Conservation (phyloP, 2,797 vertebrate genomes). For the Cryptoprocta ferox region DNA sequence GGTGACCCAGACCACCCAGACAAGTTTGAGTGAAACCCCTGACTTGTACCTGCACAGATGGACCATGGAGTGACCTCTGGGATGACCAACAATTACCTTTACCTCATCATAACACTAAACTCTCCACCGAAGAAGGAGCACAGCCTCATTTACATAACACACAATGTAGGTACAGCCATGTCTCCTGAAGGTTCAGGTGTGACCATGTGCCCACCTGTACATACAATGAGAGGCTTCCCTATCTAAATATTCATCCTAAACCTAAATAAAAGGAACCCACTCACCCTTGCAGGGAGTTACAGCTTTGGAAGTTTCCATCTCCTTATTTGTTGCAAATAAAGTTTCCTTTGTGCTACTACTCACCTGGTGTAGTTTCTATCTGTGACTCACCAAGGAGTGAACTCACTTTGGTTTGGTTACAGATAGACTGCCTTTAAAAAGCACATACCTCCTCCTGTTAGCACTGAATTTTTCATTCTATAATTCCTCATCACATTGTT, state of each 20-base stretch:
- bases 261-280: background rate
- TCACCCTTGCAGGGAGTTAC: background rate
- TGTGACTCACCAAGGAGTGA: background rate
- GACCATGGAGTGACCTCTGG: background rate
- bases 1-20: background rate
- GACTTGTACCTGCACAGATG: background rate
- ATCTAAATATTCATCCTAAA: background rate
- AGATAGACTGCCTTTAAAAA: conserved; percentile 10
- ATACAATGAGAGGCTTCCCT: background rate
- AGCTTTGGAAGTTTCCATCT: background rate
- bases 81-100: background rate
- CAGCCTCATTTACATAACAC: background rate
- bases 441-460: background rate
- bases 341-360: background rate
- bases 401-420: background rate
- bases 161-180: background rate
- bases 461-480: conserved; percentile 5
- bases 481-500: background rate
- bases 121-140: background rate
- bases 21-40: background rate
- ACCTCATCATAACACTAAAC: background rate
- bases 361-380: background rate
- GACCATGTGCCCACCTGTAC: background rate
- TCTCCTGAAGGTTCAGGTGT: background rate
- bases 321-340: background rate